phyloP scores from a whole-genome alignment of 2,888 invertebrate species.

The Tachina grossa region DNA sequence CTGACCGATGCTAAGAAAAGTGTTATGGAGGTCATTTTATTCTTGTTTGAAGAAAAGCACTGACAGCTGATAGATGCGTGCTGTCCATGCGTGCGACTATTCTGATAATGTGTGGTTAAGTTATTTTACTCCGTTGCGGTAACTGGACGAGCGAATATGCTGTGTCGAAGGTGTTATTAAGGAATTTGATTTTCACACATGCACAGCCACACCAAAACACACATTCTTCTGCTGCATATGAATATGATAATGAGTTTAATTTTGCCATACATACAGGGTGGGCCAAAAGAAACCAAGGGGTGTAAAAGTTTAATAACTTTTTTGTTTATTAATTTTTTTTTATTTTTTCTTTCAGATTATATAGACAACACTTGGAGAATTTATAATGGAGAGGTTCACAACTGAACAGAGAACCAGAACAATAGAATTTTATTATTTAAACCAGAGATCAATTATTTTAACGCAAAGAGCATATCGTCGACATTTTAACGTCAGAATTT shows the following conservation, averaged over 20 bases:
- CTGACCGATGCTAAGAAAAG: slow-evolving; percentile 18
- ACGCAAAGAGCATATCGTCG: no score
- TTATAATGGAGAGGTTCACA: no score
- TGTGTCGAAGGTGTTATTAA: slow-evolving; percentile 73
- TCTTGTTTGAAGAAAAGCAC: not conserved
- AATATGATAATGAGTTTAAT: slow-evolving; percentile 58
- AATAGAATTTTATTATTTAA: no score
- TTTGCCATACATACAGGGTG: not conserved
- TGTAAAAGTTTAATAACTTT: no score
- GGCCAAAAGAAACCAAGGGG: no score
- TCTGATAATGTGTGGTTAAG: slow-evolving; percentile 52
- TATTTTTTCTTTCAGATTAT: no score
- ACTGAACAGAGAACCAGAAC: no score
- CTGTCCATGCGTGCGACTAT: slow-evolving; percentile 59
- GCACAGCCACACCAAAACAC: slow-evolving; percentile 70
- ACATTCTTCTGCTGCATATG: slow-evolving; percentile 62
- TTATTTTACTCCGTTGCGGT: slow-evolving; percentile 32
- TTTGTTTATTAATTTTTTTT: no score
- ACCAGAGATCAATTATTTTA: no score
- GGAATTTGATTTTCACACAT: slow-evolving; percentile 81
- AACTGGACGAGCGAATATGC: slow-evolving; percentile 33
- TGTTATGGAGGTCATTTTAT: slow-evolving; percentile 27
- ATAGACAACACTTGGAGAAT: no score
- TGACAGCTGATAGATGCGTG: slow-evolving; percentile 29
- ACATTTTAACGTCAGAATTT: no score